Evolutionary conservation across 2,113 vertebrate species (phyloP).

Genomic region (Bufo bufo): DNA sequence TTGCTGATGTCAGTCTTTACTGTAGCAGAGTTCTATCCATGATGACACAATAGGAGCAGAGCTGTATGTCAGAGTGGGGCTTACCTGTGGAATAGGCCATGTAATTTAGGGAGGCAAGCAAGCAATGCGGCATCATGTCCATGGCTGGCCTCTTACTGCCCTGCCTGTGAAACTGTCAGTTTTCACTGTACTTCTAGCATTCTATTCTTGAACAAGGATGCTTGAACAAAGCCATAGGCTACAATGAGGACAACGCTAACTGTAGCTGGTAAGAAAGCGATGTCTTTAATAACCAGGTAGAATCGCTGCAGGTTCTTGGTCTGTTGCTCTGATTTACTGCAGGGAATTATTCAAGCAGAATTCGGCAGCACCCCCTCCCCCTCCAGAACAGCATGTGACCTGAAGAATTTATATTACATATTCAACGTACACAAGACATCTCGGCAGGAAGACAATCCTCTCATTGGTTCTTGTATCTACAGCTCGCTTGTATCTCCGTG

Average conservation of each 20-base stretch:
- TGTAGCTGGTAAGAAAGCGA: no score
- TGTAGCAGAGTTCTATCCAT: no score
- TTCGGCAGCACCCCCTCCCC: no score
- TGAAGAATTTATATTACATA: slow-evolving; percentile 24
- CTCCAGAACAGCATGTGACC: background rate
- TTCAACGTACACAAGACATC: slow-evolving; percentile 29
- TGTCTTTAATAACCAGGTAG: background rate
- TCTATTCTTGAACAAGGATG: no score
- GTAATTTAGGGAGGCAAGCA: no score
- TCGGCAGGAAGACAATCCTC: slow-evolving; percentile 17
- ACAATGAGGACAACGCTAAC: background rate
- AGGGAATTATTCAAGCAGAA: slow-evolving; percentile 13
- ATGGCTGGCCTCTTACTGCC: no score
- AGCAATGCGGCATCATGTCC: no score
- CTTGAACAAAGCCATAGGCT: background rate
- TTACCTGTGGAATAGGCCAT: no score
- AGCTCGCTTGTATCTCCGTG: background rate
- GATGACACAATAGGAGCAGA: no score
- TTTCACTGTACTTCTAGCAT: background rate
- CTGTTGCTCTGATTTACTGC: background rate
- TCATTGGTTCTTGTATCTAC: background rate
- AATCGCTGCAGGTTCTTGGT: background rate
- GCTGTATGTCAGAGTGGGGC: no score
- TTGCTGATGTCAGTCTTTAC: no score
- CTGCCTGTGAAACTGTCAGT: background rate